Evolutionary conservation across 2,888 invertebrate species (phyloP), one percentile per base, ranked within the genome.

Genomic region (Nomada hirtipes): DNA sequence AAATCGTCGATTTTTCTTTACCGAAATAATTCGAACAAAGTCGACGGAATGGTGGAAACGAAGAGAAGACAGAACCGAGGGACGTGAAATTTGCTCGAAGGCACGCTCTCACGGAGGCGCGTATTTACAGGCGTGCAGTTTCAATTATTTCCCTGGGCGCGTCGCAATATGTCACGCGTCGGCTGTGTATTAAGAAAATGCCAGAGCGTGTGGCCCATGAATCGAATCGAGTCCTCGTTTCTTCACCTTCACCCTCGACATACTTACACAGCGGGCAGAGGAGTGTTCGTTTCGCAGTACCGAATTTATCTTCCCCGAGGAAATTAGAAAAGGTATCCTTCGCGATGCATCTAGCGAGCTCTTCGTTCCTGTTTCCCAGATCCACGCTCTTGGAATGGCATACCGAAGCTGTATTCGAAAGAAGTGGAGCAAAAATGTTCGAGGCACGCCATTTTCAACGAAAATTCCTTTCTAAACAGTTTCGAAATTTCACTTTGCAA

Each of bases 261-360:
- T 47, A 15, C 10, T 36, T 47, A 10, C 13, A 4, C 65, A 7
- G 2, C 0, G 20, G 18, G 50, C 57, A 13, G 63, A 65, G 60
- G 60, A 68, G 73, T 76, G 80, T 83, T 76, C 83, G 85, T 79
- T 80, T 75, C 79, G 76, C 74, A 73, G 77, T 82, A 87, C 87
- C 85, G 88, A 92, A 92, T 92, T 92, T 92, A 92, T 92, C 91
- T 92, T 91, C 89, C 89, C 73, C 83, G 89, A 91, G 91, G 89
- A 92, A 92, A 92, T 92, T 92, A 92, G 91, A 92, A 91, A 90
- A 90, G 89, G 88, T 89, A 85, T 88, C 87, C 82, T 87, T 84
- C 79, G 83, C 69, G 86, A 74, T 71, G 83, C 64, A 70, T 53
- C 81, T 77, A 75, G 50, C 84, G 75, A 75, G 71, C 77, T 83